phyloP scores from a whole-genome alignment of 2,888 invertebrate genomes.

The Eledona agricola region DNA sequence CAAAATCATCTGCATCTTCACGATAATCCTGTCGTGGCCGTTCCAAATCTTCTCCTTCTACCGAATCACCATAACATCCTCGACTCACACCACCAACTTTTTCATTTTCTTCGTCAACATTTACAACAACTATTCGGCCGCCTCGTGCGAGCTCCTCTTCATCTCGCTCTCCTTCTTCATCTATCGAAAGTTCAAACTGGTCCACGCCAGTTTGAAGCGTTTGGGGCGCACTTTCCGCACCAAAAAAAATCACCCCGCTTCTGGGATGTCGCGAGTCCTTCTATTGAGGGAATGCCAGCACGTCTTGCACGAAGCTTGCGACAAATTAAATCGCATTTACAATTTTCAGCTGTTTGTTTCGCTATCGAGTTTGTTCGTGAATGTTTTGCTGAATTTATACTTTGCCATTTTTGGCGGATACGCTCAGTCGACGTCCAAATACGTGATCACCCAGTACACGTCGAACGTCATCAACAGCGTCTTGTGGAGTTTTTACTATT shows the following conservation, averaged over 20 bases:
- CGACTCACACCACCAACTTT: conserved; percentile 20
- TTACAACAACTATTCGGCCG: conserved; percentile 41
- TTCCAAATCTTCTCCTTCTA: conserved; percentile 41
- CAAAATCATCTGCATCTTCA: background rate
- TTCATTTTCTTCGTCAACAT: conserved; percentile 40
- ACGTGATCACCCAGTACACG: conserved; percentile 23
- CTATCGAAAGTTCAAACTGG: conserved; percentile 26
- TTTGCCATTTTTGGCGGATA: conserved; percentile 43
- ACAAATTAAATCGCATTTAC: conserved; percentile 32
- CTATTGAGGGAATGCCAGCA: conserved; percentile 29
- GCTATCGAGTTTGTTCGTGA: conserved; percentile 33
- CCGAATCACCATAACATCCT: conserved; percentile 34
- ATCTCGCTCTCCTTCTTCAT: conserved; percentile 37
- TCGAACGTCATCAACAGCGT: conserved; percentile 35
- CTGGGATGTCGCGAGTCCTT: too few species aligned
- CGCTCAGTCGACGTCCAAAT: conserved; percentile 25
- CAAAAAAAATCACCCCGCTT: too few species aligned
- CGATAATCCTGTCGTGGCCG: conserved; percentile 36
- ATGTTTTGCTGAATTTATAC: conserved; percentile 40
- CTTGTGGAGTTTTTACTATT: conserved; percentile 41
- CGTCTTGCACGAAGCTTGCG: conserved; percentile 26
- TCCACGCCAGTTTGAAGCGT: conserved; percentile 30
- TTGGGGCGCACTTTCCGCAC: conserved; percentile 20
- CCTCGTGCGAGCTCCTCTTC: conserved; percentile 42
- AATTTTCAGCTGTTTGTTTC: conserved; percentile 36